Evolutionary conservation across 2,888 invertebrate genomes (phyloP).

Genomic region (Lepidochrysops patricia): DNA sequence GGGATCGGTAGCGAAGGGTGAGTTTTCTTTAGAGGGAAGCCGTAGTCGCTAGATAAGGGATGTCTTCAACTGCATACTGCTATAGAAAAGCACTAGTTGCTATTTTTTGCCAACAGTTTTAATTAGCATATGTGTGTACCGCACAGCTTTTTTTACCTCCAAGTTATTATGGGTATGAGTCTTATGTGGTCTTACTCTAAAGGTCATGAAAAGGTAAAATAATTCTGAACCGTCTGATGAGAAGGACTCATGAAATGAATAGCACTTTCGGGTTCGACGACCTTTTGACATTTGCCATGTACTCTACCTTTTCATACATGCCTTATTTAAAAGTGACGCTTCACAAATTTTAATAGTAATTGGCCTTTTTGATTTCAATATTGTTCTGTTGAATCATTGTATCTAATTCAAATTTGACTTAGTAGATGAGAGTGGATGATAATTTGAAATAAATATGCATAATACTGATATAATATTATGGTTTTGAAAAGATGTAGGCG

Average conservation of each 20-base stretch:
- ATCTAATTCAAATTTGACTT: background rate
- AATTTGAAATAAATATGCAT: no score
- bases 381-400: background rate
- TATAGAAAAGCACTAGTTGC: background rate
- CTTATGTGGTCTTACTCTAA: no score
- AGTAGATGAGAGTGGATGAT: background rate
- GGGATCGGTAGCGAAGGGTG: no score
- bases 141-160: no score
- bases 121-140: background rate
- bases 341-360: slow-evolving; percentile 4
- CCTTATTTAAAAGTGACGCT: background rate
- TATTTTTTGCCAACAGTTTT: background rate
- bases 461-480: no score
- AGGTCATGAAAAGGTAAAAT: no score
- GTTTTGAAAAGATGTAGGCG: background rate
- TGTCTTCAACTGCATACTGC: no score
- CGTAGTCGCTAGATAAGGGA: no score
- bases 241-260: background rate
- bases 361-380: background rate
- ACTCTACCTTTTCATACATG: slow-evolving; percentile 4
- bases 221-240: no score
- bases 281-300: slow-evolving; percentile 17
- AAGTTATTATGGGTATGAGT: no score
- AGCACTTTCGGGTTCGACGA: slow-evolving; percentile 13
- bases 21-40: no score